Evolutionary conservation across 64 coral and sea anemone genomes (phyloP).

Genomic region (Porites lutea): DNA sequence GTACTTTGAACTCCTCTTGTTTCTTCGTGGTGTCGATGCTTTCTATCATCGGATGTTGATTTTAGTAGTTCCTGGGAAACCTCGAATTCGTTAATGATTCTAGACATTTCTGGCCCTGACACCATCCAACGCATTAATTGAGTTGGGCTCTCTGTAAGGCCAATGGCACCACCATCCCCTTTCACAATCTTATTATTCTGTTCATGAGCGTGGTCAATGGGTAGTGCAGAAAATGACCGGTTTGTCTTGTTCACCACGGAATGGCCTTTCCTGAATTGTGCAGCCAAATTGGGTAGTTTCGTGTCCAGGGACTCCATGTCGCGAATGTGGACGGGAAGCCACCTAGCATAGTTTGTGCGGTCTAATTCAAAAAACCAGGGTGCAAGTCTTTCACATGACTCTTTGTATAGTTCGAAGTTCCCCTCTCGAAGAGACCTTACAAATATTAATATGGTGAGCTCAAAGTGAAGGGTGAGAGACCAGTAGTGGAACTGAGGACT

Average conservation of each 20-base stretch:
- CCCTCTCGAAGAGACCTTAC: conserved; percentile 32
- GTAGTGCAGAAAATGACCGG: neutral
- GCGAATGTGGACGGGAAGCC: conserved; percentile 34
- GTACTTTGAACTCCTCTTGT: neutral
- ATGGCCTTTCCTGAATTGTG: conserved; percentile 11
- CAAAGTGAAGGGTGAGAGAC: conserved; percentile 3
- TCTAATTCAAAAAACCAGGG: conserved; percentile 29
- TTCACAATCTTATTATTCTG: conserved; percentile 6
- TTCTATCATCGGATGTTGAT: no score
- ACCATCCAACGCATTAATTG: conserved; percentile 28
- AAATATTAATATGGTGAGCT: conserved; percentile 15
- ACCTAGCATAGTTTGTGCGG: neutral
- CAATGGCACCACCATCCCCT: neutral
- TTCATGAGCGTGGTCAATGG: neutral
- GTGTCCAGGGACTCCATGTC: conserved; percentile 17
- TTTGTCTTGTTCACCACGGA: conserved; percentile 30
- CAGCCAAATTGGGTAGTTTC: neutral
- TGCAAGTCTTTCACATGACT: neutral
- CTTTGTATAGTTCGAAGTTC: conserved; percentile 20
- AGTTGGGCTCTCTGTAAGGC: neutral
- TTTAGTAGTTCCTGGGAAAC: neutral
- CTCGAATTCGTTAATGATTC: conserved; percentile 20
- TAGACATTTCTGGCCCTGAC: conserved; percentile 4
- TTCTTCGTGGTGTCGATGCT: conserved; percentile 40
- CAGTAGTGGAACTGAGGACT: no score